Conservation (phyloP, 2,113 vertebrate species). For the Turnix velox region DNA sequence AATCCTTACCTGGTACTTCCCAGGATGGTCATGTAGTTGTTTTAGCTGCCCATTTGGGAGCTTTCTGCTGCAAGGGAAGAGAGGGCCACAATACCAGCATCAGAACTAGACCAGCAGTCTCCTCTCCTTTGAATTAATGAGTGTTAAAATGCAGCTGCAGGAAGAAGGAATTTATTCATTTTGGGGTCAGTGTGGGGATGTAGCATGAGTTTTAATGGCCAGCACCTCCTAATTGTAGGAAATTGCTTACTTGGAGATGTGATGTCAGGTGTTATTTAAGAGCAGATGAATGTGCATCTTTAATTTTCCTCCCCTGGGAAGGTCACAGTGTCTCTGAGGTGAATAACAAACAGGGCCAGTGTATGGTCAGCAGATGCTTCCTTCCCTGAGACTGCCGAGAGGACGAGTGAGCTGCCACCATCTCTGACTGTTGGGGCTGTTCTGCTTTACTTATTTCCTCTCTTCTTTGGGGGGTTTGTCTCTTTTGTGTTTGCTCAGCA, state of each 20-base stretch:
- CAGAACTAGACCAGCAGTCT: neutral
- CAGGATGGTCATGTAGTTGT: neutral
- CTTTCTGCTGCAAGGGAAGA: neutral
- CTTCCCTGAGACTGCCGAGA: neutral
- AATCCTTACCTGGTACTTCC: neutral
- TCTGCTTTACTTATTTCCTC: neutral
- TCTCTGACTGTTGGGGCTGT: neutral
- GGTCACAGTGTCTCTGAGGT: neutral
- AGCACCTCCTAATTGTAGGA: neutral
- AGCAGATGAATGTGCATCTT: neutral
- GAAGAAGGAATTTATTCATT: neutral
- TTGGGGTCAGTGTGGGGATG: neutral
- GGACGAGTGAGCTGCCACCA: neutral
- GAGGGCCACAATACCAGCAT: neutral
- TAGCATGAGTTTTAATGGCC: neutral
- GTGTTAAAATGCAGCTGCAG: neutral
- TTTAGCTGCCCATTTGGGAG: neutral
- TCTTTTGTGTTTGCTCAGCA: neutral
- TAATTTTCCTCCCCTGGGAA: neutral
- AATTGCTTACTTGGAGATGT: neutral
- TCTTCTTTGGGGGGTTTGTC: neutral
- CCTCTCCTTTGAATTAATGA: neutral
- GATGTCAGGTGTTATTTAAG: neutral
- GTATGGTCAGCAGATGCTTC: constrained; percentile 11
- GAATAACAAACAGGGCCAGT: neutral